Conservation (phyloP, 1,140 invertebrate genomes). For the Pseudomyrmex concolor region DNA sequence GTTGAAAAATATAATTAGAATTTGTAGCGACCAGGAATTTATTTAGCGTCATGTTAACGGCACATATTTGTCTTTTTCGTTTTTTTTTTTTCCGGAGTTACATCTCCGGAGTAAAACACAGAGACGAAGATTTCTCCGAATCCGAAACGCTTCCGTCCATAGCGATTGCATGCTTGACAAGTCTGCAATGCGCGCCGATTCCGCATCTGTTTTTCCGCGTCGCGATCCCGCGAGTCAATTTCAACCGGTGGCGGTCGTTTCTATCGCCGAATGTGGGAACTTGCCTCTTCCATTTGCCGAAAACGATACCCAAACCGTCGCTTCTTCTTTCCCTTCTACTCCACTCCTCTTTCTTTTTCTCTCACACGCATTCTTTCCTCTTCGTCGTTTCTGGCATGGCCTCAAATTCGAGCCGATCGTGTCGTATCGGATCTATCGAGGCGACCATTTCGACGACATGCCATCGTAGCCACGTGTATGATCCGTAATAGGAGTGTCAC, state of each 20-base stretch:
- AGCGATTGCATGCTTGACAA: slow-evolving; percentile 33
- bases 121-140: slow-evolving; percentile 9
- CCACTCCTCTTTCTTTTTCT: slow-evolving; percentile 51
- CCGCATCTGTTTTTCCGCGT: slow-evolving; percentile 52
- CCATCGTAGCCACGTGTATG: slow-evolving; percentile 12
- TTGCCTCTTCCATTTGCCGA: slow-evolving; percentile 66
- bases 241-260: slow-evolving; percentile 52
- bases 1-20: not conserved
- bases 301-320: slow-evolving; percentile 53
- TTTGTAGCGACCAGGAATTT: slow-evolving; percentile 7
- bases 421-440: slow-evolving; percentile 29
- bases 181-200: not conserved
- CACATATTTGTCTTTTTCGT: not conserved
- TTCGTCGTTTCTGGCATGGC: not conserved
- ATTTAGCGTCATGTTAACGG: not conserved
- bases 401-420: slow-evolving; percentile 58
- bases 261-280: slow-evolving; percentile 64
- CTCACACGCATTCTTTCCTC: slow-evolving; percentile 49
- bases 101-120: slow-evolving; percentile 27
- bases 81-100: slow-evolving; percentile 15
- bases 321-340: slow-evolving; percentile 53
- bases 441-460: slow-evolving; percentile 33
- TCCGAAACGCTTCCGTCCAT: slow-evolving; percentile 21
- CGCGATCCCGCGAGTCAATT: slow-evolving; percentile 68
- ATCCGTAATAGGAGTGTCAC: slow-evolving; percentile 39